Conservation (phyloP, 2,797 vertebrate species). For the Enteromius treurensis region DNA sequence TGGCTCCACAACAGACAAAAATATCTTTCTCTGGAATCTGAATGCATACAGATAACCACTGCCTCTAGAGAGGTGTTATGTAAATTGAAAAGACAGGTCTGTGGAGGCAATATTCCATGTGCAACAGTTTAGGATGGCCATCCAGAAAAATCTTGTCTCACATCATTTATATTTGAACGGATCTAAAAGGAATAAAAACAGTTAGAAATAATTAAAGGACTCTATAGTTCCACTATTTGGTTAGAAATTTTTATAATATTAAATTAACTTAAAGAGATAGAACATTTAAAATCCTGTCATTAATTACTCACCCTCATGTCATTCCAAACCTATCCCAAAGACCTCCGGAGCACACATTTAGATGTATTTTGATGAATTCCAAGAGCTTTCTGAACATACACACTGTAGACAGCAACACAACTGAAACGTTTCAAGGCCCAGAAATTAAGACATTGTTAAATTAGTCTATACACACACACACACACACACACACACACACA, state of each 20-base stretch:
- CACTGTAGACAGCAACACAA: too few relatives aligned
- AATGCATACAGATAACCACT: not conserved
- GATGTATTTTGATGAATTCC: not conserved
- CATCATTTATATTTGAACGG: not conserved
- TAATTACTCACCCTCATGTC: not conserved
- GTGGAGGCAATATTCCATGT: not conserved
- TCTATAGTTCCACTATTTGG: not conserved
- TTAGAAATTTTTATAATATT: not conserved
- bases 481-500: too few relatives aligned
- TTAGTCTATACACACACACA: too few relatives aligned
- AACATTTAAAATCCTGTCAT: not conserved
- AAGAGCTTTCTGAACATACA: not conserved
- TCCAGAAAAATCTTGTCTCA: slow-evolving; percentile 1
- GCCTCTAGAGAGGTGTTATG: not conserved
- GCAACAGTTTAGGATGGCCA: not conserved
- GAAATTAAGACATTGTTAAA: too few relatives aligned
- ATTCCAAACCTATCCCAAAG: not conserved
- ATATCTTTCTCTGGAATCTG: slow-evolving; percentile 6
- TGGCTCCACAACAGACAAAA: not conserved
- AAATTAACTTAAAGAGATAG: not conserved
- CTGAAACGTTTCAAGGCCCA: too few relatives aligned
- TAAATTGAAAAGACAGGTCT: slow-evolving; percentile 17
- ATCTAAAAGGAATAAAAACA: not conserved
- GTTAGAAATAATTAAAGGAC: not conserved
- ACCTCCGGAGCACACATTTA: not conserved